These are phyloP conservation scores for Greenwoodochromis staneri DNA, from an alignment of 2,113 vertebrate genomes.

Conservation along the genomic window DNA sequence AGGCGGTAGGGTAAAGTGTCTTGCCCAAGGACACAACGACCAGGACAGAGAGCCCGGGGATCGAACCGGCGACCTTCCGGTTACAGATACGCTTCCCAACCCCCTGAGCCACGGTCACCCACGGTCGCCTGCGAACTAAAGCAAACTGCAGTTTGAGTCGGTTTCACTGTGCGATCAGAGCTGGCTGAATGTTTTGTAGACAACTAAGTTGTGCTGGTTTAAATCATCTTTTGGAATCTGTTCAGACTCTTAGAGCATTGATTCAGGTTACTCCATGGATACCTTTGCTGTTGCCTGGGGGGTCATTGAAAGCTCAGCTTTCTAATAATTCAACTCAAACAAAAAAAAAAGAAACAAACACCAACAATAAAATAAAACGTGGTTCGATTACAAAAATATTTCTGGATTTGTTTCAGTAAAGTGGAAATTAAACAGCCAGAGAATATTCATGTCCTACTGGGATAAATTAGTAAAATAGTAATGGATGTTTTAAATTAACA, in stretches of 20 bases:
- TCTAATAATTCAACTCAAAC: not conserved
- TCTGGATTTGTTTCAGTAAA: not conserved
- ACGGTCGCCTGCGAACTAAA: not conserved
- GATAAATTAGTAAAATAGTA: not conserved
- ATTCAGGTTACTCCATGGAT: not conserved
- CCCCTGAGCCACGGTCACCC: too few relatives aligned
- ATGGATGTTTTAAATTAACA: not conserved
- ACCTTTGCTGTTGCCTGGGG: not conserved
- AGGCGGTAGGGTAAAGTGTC: too few relatives aligned
- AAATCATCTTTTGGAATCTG: not conserved
- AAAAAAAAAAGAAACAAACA: not conserved
- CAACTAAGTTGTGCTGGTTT: not conserved
- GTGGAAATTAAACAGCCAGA: not conserved
- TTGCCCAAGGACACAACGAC: too few relatives aligned
- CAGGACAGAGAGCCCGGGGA: too few relatives aligned
- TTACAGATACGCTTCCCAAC: too few relatives aligned
- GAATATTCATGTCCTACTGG: not conserved
- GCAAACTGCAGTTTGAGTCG: not conserved
- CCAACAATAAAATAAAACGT: not conserved
- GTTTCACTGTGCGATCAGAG: not conserved
- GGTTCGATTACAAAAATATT: not conserved
- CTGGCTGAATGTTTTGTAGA: not conserved
- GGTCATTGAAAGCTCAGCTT: not conserved
- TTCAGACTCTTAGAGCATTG: not conserved
- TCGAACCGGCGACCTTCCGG: accelerated